These are phyloP conservation scores for Vannuccia rotundouncinata DNA, from an alignment of 2,888 invertebrate species.

Conservation along the genomic window DNA sequence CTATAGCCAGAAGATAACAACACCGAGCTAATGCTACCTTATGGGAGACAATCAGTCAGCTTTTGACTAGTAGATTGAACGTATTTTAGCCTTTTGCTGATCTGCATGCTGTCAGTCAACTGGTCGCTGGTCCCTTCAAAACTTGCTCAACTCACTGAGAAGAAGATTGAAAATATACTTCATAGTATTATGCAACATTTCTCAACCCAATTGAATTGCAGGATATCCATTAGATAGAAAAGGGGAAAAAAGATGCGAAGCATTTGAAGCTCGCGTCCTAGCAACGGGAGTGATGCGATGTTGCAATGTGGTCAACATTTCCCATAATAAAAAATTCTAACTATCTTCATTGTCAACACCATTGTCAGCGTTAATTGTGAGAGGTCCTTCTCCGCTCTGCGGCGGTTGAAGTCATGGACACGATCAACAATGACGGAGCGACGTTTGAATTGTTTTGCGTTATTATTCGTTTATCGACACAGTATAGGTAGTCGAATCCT, in stretches of 20 bases:
- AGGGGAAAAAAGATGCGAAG: slow-evolving; percentile 15
- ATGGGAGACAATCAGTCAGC: too few relatives aligned
- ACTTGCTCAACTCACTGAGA: slow-evolving; percentile 20
- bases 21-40: slow-evolving; percentile 18
- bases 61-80: too few relatives aligned
- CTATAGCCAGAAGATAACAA: slow-evolving; percentile 20
- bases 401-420: slow-evolving; percentile 20
- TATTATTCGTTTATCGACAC: slow-evolving; percentile 24
- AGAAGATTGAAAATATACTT: too few relatives aligned
- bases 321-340: slow-evolving; percentile 26
- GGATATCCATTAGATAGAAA: slow-evolving; percentile 12
- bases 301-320: slow-evolving; percentile 21
- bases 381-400: slow-evolving; percentile 26
- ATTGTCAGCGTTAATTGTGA: slow-evolving; percentile 12
- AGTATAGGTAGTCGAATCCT: slow-evolving; percentile 10
- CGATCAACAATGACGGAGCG: slow-evolving; percentile 26
- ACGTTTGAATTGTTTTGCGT: slow-evolving; percentile 17
- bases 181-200: too few relatives aligned
- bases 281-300: slow-evolving; percentile 21
- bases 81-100: slow-evolving; percentile 26
- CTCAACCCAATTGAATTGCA: too few relatives aligned
- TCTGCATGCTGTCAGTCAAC: too few relatives aligned
- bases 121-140: slow-evolving; percentile 1
- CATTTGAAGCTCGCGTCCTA: slow-evolving; percentile 23
- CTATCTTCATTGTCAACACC: background rate